A percentile compares a stretch with the other conserved stretches of the same genome.
These are phyloP conservation scores for Drosophila quinaria DNA, from an alignment of 2,888 invertebrate species.

Conservation along the genomic window DNA sequence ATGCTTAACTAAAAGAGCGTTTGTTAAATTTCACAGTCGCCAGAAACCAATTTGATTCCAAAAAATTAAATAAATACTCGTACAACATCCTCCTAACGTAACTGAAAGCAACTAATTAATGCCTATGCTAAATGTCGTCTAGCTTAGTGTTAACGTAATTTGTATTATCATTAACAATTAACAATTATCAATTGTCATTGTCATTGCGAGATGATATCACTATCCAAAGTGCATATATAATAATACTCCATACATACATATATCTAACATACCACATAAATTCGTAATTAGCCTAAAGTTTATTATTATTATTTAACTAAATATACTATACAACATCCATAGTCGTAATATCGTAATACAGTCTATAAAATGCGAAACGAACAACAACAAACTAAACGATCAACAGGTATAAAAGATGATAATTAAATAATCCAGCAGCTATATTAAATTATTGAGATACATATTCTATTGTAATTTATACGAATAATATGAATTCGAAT, in stretches of 20 bases:
- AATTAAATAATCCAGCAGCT: slow-evolving; percentile 17
- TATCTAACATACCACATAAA: slow-evolving; percentile 33
- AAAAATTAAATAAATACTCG: slow-evolving; percentile 42
- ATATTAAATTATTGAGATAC: slow-evolving; percentile 21
- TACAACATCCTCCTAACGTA: slow-evolving; percentile 51
- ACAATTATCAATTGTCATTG: slow-evolving; percentile 13
- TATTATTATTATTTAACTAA: slow-evolving; percentile 47
- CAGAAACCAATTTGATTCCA: slow-evolving; percentile 31
- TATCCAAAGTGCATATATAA: slow-evolving; percentile 57
- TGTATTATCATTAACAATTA: slow-evolving; percentile 32
- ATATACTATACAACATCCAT: slow-evolving; percentile 37
- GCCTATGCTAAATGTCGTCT: slow-evolving; percentile 81
- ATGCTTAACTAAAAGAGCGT: slow-evolving; percentile 47
- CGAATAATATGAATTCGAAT: slow-evolving; percentile 21
- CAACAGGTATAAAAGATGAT: slow-evolving; percentile 46
- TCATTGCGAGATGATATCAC: slow-evolving; percentile 21
- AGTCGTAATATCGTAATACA: slow-evolving; percentile 17
- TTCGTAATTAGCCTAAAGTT: slow-evolving; percentile 56
- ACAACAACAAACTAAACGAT: slow-evolving; percentile 58
- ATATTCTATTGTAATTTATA: slow-evolving; percentile 23
- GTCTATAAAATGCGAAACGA: slow-evolving; percentile 16
- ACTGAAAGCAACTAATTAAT: slow-evolving; percentile 78
- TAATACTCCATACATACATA: slow-evolving; percentile 11
- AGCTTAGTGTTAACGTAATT: slow-evolving; percentile 55
- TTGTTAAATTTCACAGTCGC: slow-evolving; percentile 58